Evolutionary conservation across 2,888 invertebrate genomes (phyloP), one percentile per base, ranked within the genome.

Genomic region (Drosophila cracens): DNA sequence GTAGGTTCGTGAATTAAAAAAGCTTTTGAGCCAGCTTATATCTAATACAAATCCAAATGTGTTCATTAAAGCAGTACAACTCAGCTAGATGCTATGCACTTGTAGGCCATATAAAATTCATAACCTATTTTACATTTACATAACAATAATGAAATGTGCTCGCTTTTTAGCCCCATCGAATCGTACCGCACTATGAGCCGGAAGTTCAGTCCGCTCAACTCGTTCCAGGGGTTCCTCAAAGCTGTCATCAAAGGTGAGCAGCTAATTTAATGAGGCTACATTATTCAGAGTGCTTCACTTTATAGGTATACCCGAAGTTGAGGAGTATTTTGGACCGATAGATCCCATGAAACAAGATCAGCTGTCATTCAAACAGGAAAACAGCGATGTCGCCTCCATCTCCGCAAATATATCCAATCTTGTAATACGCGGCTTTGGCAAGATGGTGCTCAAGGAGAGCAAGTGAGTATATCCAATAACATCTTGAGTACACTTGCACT

Each of bases 281-380:
- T 49, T 16, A 48, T 25, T 58, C 33, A 38, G 31, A 18, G 13
- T 21, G 56, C 4, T 49, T 43, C 27, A 10, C 18, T 18, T 31
- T 16, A 25, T 82, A 65, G 77, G 83, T 6, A 83, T 92, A 61
- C 92, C 92, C 0, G 93, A 92, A 54, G 57, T 93, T 2, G 75
- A 63, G 16, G 67, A 82, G 68, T 94, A 94, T n/a, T 92, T 96
- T 82, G 93, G 94, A n/a, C 94, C 95, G 31, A 92, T 96, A 79
- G 96, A 96, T 92, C 96, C 96, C 1, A 90, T 96, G 62, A 94
- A 94, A 81, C 94, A 96, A 52, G 94, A 95, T 8, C 94, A 94
- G 92, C 94, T 96, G 84, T 94, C 94, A 91, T 95, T 96, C 85
- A 93, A 95, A 58, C 96, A 96, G 94, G 95, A 95, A 29, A 95